phyloP scores from a whole-genome alignment of 1,140 invertebrate species.

The Notospermus geniculatus region DNA sequence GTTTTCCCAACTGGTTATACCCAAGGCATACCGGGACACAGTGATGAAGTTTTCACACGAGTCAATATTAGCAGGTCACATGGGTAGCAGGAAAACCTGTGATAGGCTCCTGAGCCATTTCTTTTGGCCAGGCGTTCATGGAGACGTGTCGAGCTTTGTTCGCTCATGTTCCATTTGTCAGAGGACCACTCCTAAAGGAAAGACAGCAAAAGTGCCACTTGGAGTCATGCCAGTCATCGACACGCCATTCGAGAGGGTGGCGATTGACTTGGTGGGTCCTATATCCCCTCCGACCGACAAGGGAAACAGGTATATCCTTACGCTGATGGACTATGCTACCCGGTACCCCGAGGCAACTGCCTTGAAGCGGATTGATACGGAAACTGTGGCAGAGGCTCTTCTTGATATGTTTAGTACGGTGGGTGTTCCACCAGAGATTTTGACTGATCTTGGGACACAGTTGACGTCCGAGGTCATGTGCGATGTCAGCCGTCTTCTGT shows the following conservation, averaged over 20 bases:
- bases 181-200: conserved; percentile 21
- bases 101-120: conserved; percentile 17
- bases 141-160: conserved; percentile 21
- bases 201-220: conserved; percentile 23
- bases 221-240: conserved; percentile 24
- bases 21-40: not conserved
- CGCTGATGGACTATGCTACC: conserved; percentile 27
- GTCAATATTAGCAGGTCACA: conserved; percentile 20
- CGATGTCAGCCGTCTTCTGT: conserved; percentile 23
- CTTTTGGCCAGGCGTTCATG: conserved; percentile 23
- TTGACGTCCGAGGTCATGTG: conserved; percentile 28
- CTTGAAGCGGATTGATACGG: conserved; percentile 19
- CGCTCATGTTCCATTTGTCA: conserved; percentile 28
- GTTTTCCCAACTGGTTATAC: not conserved
- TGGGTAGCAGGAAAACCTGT: conserved; percentile 13
- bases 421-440: conserved; percentile 47
- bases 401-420: conserved; percentile 45
- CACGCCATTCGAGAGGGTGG: conserved; percentile 27
- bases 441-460: conserved; percentile 23
- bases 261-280: conserved; percentile 26
- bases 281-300: conserved; percentile 17
- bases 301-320: conserved; percentile 25
- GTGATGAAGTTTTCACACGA: conserved; percentile 23
- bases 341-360: conserved; percentile 27
- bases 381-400: conserved; percentile 24